phyloP scores from a whole-genome alignment of 2,888 invertebrate species.

The Andrena fulva region DNA sequence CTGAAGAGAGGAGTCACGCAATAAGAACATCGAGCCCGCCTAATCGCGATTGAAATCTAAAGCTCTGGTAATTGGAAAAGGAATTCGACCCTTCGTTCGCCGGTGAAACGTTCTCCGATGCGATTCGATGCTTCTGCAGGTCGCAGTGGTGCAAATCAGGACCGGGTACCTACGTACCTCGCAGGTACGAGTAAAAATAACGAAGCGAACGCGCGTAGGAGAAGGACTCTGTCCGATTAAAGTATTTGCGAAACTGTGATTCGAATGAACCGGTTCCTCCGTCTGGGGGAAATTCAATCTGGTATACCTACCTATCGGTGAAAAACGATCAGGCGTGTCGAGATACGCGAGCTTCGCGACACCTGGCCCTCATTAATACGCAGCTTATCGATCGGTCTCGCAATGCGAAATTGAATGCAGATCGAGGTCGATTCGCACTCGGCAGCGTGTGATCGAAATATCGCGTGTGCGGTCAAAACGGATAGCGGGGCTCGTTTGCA shows the following conservation, averaged over 20 bases:
- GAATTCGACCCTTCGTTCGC: background rate
- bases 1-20: too few species aligned
- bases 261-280: background rate
- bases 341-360: conserved; percentile 9
- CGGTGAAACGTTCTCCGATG: background rate
- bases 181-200: background rate
- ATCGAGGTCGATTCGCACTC: conserved; percentile 13
- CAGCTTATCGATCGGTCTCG: background rate
- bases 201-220: background rate
- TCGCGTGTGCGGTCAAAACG: conserved; percentile 6
- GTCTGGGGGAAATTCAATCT: background rate
- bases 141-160: background rate
- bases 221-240: background rate
- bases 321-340: background rate
- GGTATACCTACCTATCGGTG: too few species aligned
- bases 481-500: conserved; percentile 22
- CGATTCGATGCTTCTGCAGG: background rate
- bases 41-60: conserved; percentile 11
- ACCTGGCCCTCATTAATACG: conserved; percentile 23
- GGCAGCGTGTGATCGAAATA: conserved; percentile 11
- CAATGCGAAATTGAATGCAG: conserved; percentile 12
- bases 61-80: conserved; percentile 6
- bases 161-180: background rate
- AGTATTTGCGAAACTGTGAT: background rate
- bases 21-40: background rate